A percentile compares a stretch with the other conserved stretches of the same genome.
Evolutionary conservation across 35 echinoderm and acorn worm species (phyloP).

Genomic region (Acanthaster planci): DNA sequence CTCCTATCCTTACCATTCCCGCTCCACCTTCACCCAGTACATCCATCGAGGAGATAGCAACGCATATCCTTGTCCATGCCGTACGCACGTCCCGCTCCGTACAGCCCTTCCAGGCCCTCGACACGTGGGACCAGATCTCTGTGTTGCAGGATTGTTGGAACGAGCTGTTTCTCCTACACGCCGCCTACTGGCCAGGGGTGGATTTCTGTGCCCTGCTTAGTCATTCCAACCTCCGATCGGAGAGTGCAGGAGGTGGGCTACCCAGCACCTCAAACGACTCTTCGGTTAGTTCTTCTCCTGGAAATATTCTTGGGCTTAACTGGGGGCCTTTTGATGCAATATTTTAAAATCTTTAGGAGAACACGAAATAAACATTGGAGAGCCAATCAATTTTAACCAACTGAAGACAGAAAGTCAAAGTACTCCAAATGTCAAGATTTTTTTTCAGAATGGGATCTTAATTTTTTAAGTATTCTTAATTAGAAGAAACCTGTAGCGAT

Average conservation of each 20-base stretch:
- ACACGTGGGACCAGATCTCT: conserved; percentile 65
- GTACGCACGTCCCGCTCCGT: conserved; percentile 73
- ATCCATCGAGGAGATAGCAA: conserved; percentile 83
- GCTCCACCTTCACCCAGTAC: conserved; percentile 18
- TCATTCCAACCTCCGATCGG: conserved; percentile 76
- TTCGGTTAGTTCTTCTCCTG: conserved; percentile 8
- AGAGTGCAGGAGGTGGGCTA: conserved; percentile 33
- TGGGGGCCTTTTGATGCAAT: too few relatives aligned
- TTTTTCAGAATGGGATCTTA: too few relatives aligned
- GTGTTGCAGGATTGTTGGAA: conserved; percentile 88
- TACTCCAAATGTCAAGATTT: too few relatives aligned
- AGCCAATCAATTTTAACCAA: too few relatives aligned
- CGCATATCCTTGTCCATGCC: conserved; percentile 72
- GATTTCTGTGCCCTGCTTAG: conserved; percentile 88
- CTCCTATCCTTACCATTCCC: conserved; percentile 37
- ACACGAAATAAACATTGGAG: too few relatives aligned
- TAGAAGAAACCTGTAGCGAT: too few relatives aligned
- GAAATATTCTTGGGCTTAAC: too few relatives aligned
- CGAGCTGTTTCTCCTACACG: conserved; percentile 90
- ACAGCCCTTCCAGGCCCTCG: conserved; percentile 78
- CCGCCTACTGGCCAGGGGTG: conserved; percentile 87
- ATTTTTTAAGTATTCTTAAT: too few relatives aligned
- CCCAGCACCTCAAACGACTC: neutral
- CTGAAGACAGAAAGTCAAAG: too few relatives aligned
- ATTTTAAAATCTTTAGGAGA: too few relatives aligned